Evolutionary conservation across 2,113 vertebrate genomes (phyloP).

Genomic region (Rutilus rutilus): DNA sequence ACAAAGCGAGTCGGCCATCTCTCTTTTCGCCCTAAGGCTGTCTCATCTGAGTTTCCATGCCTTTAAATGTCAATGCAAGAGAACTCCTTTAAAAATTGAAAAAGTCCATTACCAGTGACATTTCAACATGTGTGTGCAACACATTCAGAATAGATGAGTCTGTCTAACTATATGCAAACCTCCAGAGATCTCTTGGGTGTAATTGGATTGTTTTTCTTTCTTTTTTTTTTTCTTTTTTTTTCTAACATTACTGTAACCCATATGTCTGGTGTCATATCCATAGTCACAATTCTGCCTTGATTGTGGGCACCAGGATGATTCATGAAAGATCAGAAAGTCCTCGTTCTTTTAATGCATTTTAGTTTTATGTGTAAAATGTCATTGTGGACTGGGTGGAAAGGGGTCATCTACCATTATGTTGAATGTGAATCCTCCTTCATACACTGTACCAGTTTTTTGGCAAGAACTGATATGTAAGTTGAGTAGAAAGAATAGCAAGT

Average conservation of each 20-base stretch:
- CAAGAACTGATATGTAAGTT: neutral
- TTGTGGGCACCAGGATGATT: neutral
- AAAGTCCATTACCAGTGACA: conserved; percentile 64
- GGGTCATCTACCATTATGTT: neutral
- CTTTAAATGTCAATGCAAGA: conserved; percentile 60
- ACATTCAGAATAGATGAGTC: conserved; percentile 43
- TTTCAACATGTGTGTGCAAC: conserved; percentile 50
- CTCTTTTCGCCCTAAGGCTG: conserved; percentile 31
- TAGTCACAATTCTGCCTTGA: neutral
- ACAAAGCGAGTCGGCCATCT: neutral
- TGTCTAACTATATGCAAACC: neutral
- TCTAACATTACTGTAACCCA: neutral
- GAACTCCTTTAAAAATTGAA: conserved; percentile 58
- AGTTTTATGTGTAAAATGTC: neutral
- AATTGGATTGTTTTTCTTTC: neutral
- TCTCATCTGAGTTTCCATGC: conserved; percentile 41
- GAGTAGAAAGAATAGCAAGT: neutral
- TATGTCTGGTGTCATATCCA: neutral
- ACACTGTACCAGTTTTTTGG: neutral
- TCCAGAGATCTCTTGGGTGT: neutral
- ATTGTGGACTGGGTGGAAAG: conserved; percentile 1
- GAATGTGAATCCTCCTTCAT: neutral
- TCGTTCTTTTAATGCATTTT: neutral
- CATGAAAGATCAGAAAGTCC: neutral
- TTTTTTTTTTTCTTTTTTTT: neutral